Evolutionary conservation across 1,140 invertebrate species (phyloP).

Genomic region (Eciton burchellii): DNA sequence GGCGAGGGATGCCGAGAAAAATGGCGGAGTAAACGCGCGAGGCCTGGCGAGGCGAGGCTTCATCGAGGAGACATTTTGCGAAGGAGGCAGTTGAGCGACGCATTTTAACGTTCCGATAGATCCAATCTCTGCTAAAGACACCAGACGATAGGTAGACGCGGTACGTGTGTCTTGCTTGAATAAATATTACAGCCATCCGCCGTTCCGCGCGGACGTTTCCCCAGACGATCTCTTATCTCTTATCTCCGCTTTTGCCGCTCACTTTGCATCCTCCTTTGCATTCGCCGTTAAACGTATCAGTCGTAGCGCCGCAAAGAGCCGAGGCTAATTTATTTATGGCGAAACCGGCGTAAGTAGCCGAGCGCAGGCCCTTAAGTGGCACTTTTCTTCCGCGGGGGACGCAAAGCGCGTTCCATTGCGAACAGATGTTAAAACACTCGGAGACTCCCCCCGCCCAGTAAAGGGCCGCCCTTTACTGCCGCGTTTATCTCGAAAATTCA

Average conservation of each 20-base stretch:
- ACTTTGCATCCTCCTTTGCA: neutral
- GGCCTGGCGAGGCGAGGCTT: too few relatives aligned
- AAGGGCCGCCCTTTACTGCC: slow-evolving; percentile 27
- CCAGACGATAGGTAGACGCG: neutral
- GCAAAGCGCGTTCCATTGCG: slow-evolving; percentile 23
- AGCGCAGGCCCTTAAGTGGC: slow-evolving; percentile 20
- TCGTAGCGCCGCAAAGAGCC: slow-evolving; percentile 3
- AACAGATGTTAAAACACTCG: slow-evolving; percentile 52
- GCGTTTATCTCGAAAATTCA: slow-evolving; percentile 58
- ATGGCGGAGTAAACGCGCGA: slow-evolving; percentile 7
- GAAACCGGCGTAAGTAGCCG: neutral
- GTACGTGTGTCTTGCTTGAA: neutral
- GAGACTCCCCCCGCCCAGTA: too few relatives aligned
- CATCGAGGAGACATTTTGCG: too few relatives aligned
- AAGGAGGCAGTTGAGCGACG: too few relatives aligned
- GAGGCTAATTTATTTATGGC: slow-evolving; percentile 46
- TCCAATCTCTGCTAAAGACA: neutral
- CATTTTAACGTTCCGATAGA: slow-evolving; percentile 14
- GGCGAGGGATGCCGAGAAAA: neutral
- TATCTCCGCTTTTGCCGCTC: slow-evolving; percentile 20
- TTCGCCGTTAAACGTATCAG: slow-evolving; percentile 26
- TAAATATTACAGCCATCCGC: neutral
- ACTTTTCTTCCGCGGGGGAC: slow-evolving; percentile 30
- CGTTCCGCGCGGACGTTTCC: neutral
- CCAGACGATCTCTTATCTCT: neutral